phyloP scores from a whole-genome alignment of 1,140 invertebrate genomes.

The Drosophila trapezifrons region DNA sequence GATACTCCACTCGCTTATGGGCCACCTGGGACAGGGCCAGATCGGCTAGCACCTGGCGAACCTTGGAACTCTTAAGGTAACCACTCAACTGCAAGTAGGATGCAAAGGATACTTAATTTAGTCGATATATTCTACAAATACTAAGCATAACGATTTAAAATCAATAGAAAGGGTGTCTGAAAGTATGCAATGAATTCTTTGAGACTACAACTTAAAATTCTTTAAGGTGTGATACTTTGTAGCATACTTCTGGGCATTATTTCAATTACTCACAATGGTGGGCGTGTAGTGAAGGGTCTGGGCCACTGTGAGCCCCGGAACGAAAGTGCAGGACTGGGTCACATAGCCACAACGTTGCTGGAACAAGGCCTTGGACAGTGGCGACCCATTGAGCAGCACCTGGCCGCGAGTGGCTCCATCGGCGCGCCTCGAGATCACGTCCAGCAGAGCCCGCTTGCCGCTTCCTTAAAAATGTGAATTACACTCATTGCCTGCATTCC shows the following conservation, averaged over 20 bases:
- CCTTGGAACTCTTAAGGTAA: constrained; percentile 90
- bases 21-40: constrained; percentile 94
- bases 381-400: constrained; percentile 92
- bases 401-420: constrained; percentile 91
- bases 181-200: background rate
- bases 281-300: constrained; percentile 93
- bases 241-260: background rate
- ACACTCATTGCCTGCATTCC: too few relatives aligned
- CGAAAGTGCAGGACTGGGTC: constrained; percentile 91
- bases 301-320: constrained; percentile 93
- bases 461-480: too few relatives aligned
- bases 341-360: constrained; percentile 94
- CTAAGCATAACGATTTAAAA: background rate
- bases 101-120: background rate
- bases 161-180: background rate
- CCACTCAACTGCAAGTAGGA: constrained; percentile 86
- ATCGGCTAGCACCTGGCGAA: constrained; percentile 94
- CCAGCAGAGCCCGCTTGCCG: constrained; percentile 94
- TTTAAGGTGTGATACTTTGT: background rate
- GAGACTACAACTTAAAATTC: too few relatives aligned
- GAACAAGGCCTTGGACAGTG: constrained; percentile 91
- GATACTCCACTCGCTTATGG: constrained; percentile 90
- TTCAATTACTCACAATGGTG: constrained; percentile 86
- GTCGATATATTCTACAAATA: too few relatives aligned
- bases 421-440: constrained; percentile 93